phyloP scores from a whole-genome alignment of 2,888 invertebrate genomes.

The Caenorhabditis becei region DNA sequence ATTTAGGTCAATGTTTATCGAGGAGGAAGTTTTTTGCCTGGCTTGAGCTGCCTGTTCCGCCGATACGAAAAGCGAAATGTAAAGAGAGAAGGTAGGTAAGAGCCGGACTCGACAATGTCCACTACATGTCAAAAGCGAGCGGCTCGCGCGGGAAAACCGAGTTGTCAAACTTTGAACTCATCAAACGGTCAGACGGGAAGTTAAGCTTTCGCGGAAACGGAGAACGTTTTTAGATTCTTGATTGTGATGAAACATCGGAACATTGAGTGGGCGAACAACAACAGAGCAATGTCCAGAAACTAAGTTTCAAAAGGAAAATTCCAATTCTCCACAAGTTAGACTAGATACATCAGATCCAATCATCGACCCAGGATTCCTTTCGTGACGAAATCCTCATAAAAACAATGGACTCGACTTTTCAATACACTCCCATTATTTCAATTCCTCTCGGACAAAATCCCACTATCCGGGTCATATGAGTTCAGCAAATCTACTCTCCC shows the following conservation, averaged over 20 bases:
- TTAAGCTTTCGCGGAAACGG: neutral
- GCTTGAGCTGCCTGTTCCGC: constrained; percentile 42
- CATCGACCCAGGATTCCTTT: neutral
- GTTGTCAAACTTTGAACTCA: constrained; percentile 50
- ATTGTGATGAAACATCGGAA: neutral
- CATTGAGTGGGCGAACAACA: neutral
- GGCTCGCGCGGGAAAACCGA: neutral
- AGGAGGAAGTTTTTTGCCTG: constrained; percentile 42
- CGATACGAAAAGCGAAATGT: constrained; percentile 44
- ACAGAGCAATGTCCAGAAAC: no score
- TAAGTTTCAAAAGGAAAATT: no score
- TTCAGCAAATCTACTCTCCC: no score
- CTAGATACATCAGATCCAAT: neutral
- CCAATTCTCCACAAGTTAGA: no score
- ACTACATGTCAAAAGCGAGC: constrained; percentile 56
- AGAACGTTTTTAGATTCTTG: neutral
- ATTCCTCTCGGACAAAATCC: no score
- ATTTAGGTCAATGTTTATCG: constrained; percentile 60
- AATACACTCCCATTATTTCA: neutral
- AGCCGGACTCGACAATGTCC: constrained; percentile 54
- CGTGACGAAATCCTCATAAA: neutral
- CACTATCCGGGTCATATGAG: no score
- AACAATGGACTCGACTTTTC: neutral
- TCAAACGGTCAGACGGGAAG: constrained; percentile 2
- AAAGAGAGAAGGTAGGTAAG: constrained; percentile 50